A percentile compares a stretch with the other conserved stretches of the same genome.
phyloP scores from a whole-genome alignment of 2,888 invertebrate species.

The Stenurella melanura region DNA sequence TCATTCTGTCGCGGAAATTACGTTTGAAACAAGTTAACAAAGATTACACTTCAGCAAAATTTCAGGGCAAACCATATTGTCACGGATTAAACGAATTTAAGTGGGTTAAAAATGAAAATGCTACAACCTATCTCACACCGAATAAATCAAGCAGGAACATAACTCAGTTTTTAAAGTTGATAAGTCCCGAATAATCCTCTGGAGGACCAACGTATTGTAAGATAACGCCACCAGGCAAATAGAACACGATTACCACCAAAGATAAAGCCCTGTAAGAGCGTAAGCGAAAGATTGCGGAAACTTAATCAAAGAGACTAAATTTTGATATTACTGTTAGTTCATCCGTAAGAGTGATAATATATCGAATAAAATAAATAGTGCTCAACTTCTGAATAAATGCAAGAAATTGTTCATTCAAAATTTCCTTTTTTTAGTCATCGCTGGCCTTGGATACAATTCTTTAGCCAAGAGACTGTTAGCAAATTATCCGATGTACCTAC shows the following conservation, averaged over 20 bases:
- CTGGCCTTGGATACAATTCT: too few relatives aligned
- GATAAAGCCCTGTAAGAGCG: background rate
- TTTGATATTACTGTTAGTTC: background rate
- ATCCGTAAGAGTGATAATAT: too few relatives aligned
- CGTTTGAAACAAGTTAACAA: background rate
- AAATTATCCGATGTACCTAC: too few relatives aligned
- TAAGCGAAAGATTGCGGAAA: background rate
- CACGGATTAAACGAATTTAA: background rate
- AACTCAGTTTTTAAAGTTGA: conserved; percentile 26
- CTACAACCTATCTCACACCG: conserved; percentile 9
- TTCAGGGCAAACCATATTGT: background rate
- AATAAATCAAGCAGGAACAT: conserved; percentile 18
- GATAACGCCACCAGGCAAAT: conserved; percentile 4
- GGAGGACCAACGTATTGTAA: conserved; percentile 11
- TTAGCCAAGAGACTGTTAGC: too few relatives aligned
- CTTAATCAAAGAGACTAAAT: background rate
- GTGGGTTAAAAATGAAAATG: background rate
- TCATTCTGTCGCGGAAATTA: background rate
- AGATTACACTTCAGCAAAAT: background rate
- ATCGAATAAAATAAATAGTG: too few relatives aligned
- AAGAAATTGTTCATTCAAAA: too few relatives aligned
- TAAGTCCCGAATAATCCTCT: conserved; percentile 13
- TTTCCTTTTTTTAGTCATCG: too few relatives aligned
- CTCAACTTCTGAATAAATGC: too few relatives aligned
- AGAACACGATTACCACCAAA: background rate